Evolutionary conservation across 2,113 vertebrate species (phyloP).

Genomic region (Ia io): DNA sequence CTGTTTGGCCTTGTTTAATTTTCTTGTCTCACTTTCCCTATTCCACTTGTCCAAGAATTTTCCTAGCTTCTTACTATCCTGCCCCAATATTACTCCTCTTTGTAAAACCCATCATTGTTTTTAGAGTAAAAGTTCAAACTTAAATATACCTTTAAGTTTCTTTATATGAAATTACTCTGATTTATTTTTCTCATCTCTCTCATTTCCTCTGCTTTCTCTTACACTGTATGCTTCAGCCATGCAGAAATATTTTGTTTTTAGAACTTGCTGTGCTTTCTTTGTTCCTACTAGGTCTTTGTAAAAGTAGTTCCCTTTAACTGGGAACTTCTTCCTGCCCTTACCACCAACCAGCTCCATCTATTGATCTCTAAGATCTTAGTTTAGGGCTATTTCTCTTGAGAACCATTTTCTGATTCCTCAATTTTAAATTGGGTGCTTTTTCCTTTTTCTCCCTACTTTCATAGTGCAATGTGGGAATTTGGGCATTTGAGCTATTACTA

Average conservation of each 20-base stretch:
- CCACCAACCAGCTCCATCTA: neutral
- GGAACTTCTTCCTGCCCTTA: neutral
- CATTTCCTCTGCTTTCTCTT: neutral
- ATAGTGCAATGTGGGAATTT: neutral
- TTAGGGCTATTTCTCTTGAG: neutral
- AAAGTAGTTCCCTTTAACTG: neutral
- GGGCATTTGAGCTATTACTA: neutral
- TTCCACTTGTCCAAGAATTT: too few species aligned
- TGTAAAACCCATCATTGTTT: neutral
- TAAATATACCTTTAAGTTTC: neutral
- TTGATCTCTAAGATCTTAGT: neutral
- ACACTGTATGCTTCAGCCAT: neutral
- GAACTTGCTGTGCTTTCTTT: neutral
- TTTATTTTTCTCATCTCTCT: slow-evolving; percentile 5
- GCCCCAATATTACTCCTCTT: neutral
- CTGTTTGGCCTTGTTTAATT: too few species aligned
- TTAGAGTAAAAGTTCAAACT: neutral
- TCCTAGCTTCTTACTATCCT: too few species aligned
- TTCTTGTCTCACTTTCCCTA: too few species aligned
- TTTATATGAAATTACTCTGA: slow-evolving; percentile 4
- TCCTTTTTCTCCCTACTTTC: neutral
- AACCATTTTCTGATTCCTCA: slow-evolving; percentile 44
- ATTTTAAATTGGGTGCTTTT: neutral
- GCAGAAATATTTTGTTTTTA: neutral
- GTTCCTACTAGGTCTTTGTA: neutral